phyloP scores from a whole-genome alignment of 2,888 invertebrate genomes.

The Dinocampus coccinellae region DNA sequence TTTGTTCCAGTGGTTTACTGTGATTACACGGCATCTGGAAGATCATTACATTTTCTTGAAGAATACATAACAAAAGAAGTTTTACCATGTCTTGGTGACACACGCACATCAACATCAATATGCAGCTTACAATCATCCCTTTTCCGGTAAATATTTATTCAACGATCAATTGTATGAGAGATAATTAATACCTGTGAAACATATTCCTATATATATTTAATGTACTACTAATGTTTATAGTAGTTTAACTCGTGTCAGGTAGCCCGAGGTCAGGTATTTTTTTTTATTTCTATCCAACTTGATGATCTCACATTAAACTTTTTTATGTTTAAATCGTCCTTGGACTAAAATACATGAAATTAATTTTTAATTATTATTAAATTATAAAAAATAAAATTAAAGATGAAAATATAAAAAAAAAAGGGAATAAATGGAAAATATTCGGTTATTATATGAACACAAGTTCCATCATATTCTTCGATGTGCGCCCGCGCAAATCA shows the following conservation, averaged over 20 bases:
- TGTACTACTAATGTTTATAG: not conserved
- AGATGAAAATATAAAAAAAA: not conserved
- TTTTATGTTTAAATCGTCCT: too few species aligned
- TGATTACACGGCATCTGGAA: constrained; percentile 89
- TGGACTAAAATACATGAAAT: too few species aligned
- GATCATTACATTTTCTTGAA: constrained; percentile 86
- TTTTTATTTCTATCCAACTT: constrained; percentile 12
- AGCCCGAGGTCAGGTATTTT: constrained; percentile 27
- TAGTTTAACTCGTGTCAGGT: constrained; percentile 19
- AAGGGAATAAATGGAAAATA: not conserved
- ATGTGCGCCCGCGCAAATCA: constrained; percentile 21
- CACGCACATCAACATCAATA: constrained; percentile 84
- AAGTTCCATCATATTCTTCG: not conserved
- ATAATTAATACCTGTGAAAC: not conserved
- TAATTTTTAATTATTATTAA: too few species aligned
- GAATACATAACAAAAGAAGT: constrained; percentile 85
- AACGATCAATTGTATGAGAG: constrained; percentile 1
- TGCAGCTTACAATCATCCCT: constrained; percentile 90
- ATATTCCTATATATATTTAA: too few species aligned
- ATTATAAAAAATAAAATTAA: not conserved
- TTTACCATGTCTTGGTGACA: constrained; percentile 87
- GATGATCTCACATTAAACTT: not conserved
- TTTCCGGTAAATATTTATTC: constrained; percentile 76
- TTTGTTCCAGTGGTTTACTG: constrained; percentile 81
- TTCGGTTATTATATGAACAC: not conserved